Evolutionary conservation across 2,113 vertebrate species (phyloP), one percentile per base, ranked within the genome.

Genomic region (Parotia lawesii): DNA sequence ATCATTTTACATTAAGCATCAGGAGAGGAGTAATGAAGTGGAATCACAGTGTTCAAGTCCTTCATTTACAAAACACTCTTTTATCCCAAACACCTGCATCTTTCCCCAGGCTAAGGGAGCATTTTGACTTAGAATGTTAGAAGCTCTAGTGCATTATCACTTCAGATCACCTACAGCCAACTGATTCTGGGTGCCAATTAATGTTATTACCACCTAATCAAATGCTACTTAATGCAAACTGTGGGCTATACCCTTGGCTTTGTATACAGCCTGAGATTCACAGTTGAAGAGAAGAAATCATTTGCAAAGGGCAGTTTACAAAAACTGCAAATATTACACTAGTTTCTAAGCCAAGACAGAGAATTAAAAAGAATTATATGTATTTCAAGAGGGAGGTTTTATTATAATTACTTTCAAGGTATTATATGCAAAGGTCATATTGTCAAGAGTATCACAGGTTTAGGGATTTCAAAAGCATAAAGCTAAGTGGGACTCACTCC

Each of bases 171-270:
- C 93, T 90, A 94, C 67, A 95, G 82, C 53, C 14, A 4, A 75
- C 72, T 88, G 85, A 94, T 88, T 95, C 92, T 88, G 90, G 94
- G 93, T 97, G 92, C 80, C 93, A 95, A 96, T 97, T 96, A 96
- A 91, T 93, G 90, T 88, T 92, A 93, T 96, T 96, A 94, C 90
- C 96, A 94, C 93, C 90, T 96, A 96, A 94, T 93, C 85, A 96
- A 90, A 95, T 86, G 75, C 75, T 81, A 53, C 72, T 90, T 95
- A 93, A 91, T 86, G 69, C 60, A 94, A 93, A 88, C 90, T 86
- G 79, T 80, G 87, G 51, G 62, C 82, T 95, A 70, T 58, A 95
- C 37, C 37, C 69, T 80, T 56, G 40, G 65, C 72, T 95, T 87
- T 67, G 67, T 86, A 53, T 67, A 66, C 35, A 85, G 85, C 25